Percentiles rank a stretch among this genome's conserved stretches.
Evolutionary conservation across 2,888 invertebrate species (phyloP).

Genomic region (Itoplectis maculator): DNA sequence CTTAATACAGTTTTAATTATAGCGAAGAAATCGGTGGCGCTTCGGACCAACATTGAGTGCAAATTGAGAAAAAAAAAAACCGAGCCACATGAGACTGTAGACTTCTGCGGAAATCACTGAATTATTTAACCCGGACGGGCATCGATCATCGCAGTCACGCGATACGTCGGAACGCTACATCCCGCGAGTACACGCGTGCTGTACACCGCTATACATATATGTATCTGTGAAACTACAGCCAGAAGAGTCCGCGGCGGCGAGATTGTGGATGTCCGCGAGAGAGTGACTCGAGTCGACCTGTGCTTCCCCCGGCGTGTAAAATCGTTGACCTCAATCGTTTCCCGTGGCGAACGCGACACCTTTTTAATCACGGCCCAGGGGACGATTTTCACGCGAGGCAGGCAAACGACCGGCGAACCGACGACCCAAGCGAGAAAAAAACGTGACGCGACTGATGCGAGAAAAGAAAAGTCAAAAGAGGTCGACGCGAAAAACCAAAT

Average conservation of each 20-base stretch:
- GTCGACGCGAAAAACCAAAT: conserved; percentile 21
- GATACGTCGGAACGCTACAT: conserved; percentile 69
- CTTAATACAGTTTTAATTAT: too few species aligned
- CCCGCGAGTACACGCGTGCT: conserved; percentile 17
- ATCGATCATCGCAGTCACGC: conserved; percentile 80
- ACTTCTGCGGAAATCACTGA: conserved; percentile 76
- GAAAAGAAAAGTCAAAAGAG: conserved; percentile 48
- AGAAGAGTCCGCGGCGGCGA: conserved; percentile 30
- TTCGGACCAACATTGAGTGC: background rate
- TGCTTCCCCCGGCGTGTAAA: conserved; percentile 62
- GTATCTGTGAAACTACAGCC: conserved; percentile 13
- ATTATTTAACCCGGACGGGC: conserved; percentile 78
- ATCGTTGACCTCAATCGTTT: conserved; percentile 73
- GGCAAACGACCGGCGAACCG: conserved; percentile 20
- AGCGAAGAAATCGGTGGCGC: background rate
- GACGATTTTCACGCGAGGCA: conserved; percentile 38
- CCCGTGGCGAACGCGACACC: conserved; percentile 47
- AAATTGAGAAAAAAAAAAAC: conserved; percentile 23
- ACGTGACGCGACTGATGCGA: conserved; percentile 53
- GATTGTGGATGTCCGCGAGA: conserved; percentile 30
- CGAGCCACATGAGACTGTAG: conserved; percentile 55
- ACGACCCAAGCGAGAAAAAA: conserved; percentile 39
- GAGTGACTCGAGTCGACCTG: conserved; percentile 51
- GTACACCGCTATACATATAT: conserved; percentile 11
- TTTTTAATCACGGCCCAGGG: conserved; percentile 58